Evolutionary conservation across 1,140 invertebrate species (phyloP).

Genomic region (Dreissena rostriformis): DNA sequence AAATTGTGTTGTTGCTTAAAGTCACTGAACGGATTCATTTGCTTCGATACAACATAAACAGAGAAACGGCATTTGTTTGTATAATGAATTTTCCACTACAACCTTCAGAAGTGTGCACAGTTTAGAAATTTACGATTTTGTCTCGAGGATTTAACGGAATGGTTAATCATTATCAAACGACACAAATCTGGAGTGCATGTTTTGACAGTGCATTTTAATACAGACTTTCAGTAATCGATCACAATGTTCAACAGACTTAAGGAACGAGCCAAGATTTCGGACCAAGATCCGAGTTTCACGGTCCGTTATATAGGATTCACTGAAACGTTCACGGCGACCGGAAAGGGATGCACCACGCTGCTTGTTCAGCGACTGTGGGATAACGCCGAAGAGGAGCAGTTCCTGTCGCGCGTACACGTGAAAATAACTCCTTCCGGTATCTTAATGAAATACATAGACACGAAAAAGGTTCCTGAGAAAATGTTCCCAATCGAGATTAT

Average conservation of each 20-base stretch:
- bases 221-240: too few relatives aligned
- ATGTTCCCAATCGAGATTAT: constrained; percentile 67
- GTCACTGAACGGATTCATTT: too few relatives aligned
- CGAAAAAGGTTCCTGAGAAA: constrained; percentile 49
- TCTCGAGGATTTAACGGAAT: too few relatives aligned
- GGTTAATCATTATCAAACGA: too few relatives aligned
- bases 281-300: constrained; percentile 63
- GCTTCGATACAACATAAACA: too few relatives aligned
- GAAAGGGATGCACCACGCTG: constrained; percentile 63
- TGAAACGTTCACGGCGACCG: constrained; percentile 64
- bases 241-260: constrained; percentile 67
- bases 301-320: constrained; percentile 67
- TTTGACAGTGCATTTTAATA: too few relatives aligned
- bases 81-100: too few relatives aligned
- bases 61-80: too few relatives aligned
- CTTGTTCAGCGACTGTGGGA: constrained; percentile 70
- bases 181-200: too few relatives aligned
- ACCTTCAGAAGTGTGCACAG: too few relatives aligned
- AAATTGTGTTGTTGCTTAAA: too few relatives aligned
- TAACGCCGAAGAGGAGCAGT: constrained; percentile 59
- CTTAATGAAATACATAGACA: constrained; percentile 56
- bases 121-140: too few relatives aligned
- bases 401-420: constrained; percentile 61
- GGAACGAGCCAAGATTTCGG: constrained; percentile 63
- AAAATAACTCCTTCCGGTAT: constrained; percentile 62